phyloP scores from a whole-genome alignment of 1,140 invertebrate genomes.

The Contarinia nasturtii region DNA sequence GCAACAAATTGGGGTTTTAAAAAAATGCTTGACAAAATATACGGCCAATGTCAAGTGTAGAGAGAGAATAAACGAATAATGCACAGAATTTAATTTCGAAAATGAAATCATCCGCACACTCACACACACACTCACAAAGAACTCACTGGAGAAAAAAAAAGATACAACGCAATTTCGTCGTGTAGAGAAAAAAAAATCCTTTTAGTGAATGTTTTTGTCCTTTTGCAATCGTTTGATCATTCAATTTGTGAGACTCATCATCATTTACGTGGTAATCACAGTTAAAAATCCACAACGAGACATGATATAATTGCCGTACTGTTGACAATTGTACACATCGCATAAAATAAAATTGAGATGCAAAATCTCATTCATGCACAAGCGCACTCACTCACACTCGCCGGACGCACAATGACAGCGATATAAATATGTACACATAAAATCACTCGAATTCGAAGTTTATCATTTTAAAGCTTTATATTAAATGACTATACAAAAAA shows the following conservation, averaged over 20 bases:
- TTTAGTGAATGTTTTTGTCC: neutral
- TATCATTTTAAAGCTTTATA: too few relatives aligned
- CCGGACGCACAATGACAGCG: neutral
- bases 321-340: too few relatives aligned
- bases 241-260: too few relatives aligned
- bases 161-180: neutral
- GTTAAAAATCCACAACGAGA: too few relatives aligned
- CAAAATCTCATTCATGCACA: neutral
- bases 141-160: neutral
- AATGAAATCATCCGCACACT: neutral
- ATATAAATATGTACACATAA: neutral
- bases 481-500: too few relatives aligned
- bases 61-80: neutral
- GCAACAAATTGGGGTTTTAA: neutral
- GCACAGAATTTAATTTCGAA: neutral
- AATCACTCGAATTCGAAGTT: too few relatives aligned
- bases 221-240: neutral
- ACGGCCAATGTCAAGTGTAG: neutral
- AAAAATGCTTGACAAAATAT: neutral
- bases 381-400: neutral
- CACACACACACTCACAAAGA: neutral
- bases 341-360: neutral
- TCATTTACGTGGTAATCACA: too few relatives aligned
- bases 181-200: neutral
- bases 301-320: too few relatives aligned